Conservation (phyloP, 2,797 vertebrate genomes). For the Forpus xanthops region DNA sequence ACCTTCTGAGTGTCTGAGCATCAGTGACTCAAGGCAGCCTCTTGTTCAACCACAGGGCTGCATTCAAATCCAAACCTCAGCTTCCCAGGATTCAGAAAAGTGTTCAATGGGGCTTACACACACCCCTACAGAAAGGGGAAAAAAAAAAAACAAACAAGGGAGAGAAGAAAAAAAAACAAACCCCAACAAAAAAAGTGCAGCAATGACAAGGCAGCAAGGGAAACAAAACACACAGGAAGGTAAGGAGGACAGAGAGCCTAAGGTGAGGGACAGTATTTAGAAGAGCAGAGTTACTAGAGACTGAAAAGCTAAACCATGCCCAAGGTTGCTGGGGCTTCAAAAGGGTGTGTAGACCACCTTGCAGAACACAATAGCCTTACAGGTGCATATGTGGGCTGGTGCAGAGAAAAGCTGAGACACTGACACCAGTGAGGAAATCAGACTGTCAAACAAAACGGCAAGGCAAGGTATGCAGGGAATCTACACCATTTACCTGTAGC, state of each 20-base stretch:
- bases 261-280: slow-evolving; percentile 11
- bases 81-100: neutral
- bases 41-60: neutral
- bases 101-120: neutral
- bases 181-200: neutral
- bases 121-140: neutral
- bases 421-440: slow-evolving; percentile 12
- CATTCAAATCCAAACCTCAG: neutral
- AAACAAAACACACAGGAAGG: slow-evolving; percentile 44
- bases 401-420: slow-evolving; percentile 2
- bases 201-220: neutral
- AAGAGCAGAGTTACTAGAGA: neutral
- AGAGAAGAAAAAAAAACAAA: neutral
- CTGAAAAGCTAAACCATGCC: neutral
- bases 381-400: neutral
- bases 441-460: neutral
- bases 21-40: neutral
- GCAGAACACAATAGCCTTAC: neutral
- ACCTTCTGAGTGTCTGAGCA: neutral
- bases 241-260: slow-evolving; percentile 45
- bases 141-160: neutral
- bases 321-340: neutral
- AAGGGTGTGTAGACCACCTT: neutral
- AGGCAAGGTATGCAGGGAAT: neutral
- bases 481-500: rapidly evolving